phyloP scores from a whole-genome alignment of 2,797 vertebrate species.

The Atherinosoma microstoma region DNA sequence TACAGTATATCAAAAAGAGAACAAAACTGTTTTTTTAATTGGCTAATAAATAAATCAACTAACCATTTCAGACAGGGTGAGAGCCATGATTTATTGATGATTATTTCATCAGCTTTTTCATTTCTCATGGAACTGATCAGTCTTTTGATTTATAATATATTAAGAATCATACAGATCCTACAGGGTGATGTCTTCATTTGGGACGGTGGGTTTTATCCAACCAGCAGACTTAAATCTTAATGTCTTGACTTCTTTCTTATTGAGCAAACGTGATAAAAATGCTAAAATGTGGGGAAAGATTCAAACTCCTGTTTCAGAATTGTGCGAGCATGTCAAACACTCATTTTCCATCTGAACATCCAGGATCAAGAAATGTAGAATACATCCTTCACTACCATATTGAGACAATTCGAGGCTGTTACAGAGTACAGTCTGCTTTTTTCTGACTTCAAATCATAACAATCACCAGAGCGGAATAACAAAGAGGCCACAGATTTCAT shows the following conservation, averaged over 20 bases:
- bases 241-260: background rate
- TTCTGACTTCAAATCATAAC: constrained; percentile 22
- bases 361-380: constrained; percentile 4
- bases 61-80: background rate
- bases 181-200: background rate
- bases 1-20: background rate
- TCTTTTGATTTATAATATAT: too few relatives aligned
- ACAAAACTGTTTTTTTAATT: background rate
- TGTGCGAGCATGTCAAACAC: background rate
- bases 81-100: background rate
- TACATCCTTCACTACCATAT: background rate
- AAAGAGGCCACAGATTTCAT: constrained; percentile 58
- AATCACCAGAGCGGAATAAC: constrained; percentile 19
- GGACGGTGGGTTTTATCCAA: too few relatives aligned
- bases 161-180: background rate
- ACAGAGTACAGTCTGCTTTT: constrained; percentile 6
- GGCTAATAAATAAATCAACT: background rate
- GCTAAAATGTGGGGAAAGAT: background rate
- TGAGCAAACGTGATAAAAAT: background rate
- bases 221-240: background rate
- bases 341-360: background rate
- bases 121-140: background rate
- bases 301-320: background rate
- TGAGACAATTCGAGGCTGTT: background rate
- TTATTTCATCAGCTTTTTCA: background rate